Percentiles rank a stretch among this genome's conserved stretches.
phyloP scores from a whole-genome alignment of 2,888 invertebrate genomes.

The Neoascia interrupta region DNA sequence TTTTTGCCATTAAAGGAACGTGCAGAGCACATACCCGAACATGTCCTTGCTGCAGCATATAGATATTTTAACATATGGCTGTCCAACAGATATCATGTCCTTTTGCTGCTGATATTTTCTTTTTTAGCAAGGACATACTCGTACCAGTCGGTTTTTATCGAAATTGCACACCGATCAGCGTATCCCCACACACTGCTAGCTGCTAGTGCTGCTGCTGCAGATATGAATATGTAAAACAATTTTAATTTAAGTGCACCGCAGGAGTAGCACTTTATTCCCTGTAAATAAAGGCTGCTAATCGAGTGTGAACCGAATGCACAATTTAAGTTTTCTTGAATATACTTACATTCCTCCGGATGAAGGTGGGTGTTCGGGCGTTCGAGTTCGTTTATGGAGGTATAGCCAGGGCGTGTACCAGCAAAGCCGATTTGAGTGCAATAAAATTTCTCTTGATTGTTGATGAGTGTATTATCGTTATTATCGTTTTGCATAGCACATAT shows the following conservation, averaged over 20 bases:
- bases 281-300: conserved; percentile 47
- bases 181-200: conserved; percentile 4
- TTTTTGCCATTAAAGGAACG: conserved; percentile 62
- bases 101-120: conserved; percentile 6
- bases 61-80: conserved; percentile 30
- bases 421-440: conserved; percentile 39
- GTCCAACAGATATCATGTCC: conserved; percentile 28
- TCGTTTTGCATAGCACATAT: conserved; percentile 32
- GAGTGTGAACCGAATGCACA: conserved; percentile 47
- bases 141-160: conserved; percentile 26
- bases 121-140: not conserved
- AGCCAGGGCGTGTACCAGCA: too few species aligned
- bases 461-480: conserved; percentile 53
- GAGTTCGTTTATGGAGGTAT: too few species aligned
- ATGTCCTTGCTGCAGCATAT: conserved; percentile 40
- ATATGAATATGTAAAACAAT: conserved; percentile 57
- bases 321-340: conserved; percentile 54
- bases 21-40: conserved; percentile 47
- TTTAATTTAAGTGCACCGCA: conserved; percentile 24
- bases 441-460: conserved; percentile 34
- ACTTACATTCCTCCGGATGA: too few species aligned
- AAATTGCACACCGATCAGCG: conserved; percentile 14
- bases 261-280: not conserved
- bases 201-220: not conserved
- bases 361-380: too few species aligned